These are phyloP conservation scores for Dicyrtoma fusca DNA, from an alignment of 2,888 invertebrate genomes.

Conservation along the genomic window DNA sequence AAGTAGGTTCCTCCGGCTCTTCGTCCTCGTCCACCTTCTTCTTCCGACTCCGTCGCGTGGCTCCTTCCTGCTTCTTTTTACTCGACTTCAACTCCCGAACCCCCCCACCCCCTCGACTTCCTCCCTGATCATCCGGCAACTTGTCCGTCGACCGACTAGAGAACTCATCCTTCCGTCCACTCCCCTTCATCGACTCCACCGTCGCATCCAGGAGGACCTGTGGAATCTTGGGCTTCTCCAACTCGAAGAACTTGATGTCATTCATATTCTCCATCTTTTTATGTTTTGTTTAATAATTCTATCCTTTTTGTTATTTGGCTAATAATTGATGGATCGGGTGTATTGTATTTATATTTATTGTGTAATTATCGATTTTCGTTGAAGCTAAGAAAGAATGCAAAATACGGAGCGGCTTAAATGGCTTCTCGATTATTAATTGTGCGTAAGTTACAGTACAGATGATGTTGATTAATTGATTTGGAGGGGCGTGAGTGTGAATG, in stretches of 20 bases:
- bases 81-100: conserved; percentile 6
- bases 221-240: conserved; percentile 47
- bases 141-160: no score
- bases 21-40: conserved; percentile 10
- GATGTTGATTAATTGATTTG: no score
- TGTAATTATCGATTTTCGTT: no score
- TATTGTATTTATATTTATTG: no score
- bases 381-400: no score
- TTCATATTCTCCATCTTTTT: conserved; percentile 36
- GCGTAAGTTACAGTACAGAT: no score
- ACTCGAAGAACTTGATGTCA: conserved; percentile 33
- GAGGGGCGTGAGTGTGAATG: no score
- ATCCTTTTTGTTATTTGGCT: no score
- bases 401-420: no score
- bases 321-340: no score
- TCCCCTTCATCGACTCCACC: conserved; percentile 21
- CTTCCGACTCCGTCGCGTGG: neutral
- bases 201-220: conserved; percentile 42
- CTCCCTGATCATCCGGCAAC: neutral
- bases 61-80: conserved; percentile 7
- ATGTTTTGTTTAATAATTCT: no score
- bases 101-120: neutral
- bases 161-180: neutral
- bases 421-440: no score
- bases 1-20: conserved; percentile 14